phyloP scores from a whole-genome alignment of 2,113 vertebrate genomes.

The Caranx ignobilis region DNA sequence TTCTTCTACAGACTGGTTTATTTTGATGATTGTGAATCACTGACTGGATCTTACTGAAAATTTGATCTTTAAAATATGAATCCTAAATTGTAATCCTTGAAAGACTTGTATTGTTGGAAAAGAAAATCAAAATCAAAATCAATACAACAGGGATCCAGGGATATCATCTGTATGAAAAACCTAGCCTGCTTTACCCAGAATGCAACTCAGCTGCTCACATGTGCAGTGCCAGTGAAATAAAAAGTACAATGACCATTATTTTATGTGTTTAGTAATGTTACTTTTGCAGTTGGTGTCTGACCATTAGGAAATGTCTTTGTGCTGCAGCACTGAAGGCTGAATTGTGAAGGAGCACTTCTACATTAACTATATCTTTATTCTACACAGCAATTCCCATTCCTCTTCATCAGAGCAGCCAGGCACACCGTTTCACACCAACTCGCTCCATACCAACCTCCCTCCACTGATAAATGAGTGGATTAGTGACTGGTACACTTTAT shows the following conservation, averaged over 20 bases:
- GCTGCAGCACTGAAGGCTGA: background rate
- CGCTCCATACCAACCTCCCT: slow-evolving; percentile 89
- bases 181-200: background rate
- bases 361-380: slow-evolving; percentile 42
- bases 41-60: background rate
- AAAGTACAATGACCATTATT: background rate
- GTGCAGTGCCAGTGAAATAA: background rate
- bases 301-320: background rate
- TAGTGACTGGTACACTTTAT: slow-evolving; percentile 99
- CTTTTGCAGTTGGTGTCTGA: background rate
- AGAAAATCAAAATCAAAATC: background rate
- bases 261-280: slow-evolving; percentile 1
- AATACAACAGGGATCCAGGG: background rate
- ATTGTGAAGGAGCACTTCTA: slow-evolving; percentile 38
- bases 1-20: background rate
- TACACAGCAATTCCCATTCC: slow-evolving; percentile 49
- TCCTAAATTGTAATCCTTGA: background rate
- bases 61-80: no score
- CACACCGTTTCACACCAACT: slow-evolving; percentile 71
- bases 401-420: slow-evolving; percentile 68
- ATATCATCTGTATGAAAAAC: background rate
- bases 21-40: no score
- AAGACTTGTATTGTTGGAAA: background rate
- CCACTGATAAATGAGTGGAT: slow-evolving; percentile 97
- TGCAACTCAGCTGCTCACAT: background rate